Conservation (phyloP, 64 coral and sea anemone genomes). For the Astreopora myriophthalma region DNA sequence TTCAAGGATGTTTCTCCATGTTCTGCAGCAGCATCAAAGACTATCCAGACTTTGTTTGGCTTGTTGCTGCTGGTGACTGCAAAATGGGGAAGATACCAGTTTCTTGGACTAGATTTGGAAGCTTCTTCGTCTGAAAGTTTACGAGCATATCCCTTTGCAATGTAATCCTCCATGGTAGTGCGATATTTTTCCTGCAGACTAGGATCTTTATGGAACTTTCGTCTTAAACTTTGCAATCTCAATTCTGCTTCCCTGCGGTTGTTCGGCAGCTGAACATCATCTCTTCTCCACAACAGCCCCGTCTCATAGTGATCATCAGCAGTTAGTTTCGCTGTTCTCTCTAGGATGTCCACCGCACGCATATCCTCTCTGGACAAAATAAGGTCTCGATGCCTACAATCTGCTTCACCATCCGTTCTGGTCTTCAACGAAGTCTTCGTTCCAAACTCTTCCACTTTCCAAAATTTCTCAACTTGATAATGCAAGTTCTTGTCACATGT, state of each 20-base stretch:
- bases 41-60: constrained; percentile 19
- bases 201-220: constrained; percentile 16
- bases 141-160: not conserved
- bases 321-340: not conserved
- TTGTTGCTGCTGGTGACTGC: constrained; percentile 41
- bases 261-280: constrained; percentile 13
- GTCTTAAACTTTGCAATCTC: not conserved
- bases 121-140: not conserved
- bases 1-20: constrained; percentile 35
- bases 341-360: not conserved
- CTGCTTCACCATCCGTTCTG: not conserved
- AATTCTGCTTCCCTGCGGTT: not conserved
- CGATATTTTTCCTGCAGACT: constrained; percentile 26
- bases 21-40: constrained; percentile 50
- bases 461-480: constrained; percentile 50
- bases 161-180: constrained; percentile 26
- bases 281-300: constrained; percentile 17
- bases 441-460: constrained; percentile 49
- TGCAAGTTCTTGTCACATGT: not conserved
- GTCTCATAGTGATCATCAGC: constrained; percentile 36
- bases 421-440: not conserved
- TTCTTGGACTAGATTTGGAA: not conserved
- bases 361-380: constrained; percentile 21
- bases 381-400: not conserved
- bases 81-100: constrained; percentile 49